Evolutionary conservation across 2,797 vertebrate genomes (phyloP).

Genomic region (Hippocampus kuda): DNA sequence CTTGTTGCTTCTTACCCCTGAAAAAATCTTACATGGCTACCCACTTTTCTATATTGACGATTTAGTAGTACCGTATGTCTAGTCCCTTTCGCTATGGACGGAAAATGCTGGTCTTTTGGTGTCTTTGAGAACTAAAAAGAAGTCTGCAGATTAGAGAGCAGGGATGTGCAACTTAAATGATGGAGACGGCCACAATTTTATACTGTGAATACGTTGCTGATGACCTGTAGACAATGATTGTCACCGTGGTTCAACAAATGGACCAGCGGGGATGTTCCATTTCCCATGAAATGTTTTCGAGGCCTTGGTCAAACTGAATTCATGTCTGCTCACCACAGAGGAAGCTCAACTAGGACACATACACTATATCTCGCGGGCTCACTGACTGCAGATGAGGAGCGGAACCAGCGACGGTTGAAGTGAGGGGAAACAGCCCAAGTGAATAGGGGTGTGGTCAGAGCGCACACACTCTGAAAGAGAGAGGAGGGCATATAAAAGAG

Average conservation of each 20-base stretch:
- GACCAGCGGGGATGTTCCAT: background rate
- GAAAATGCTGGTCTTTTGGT: no score
- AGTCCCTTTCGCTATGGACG: no score
- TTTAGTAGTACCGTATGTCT: no score
- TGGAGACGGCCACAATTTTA: no score
- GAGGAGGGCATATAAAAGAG: conserved; percentile 63
- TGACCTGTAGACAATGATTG: background rate
- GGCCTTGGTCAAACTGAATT: background rate
- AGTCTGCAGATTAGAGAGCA: no score
- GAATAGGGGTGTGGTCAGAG: conserved; percentile 59
- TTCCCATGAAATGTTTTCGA: background rate
- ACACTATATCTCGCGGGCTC: conserved; percentile 10
- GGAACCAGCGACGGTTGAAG: conserved; percentile 25
- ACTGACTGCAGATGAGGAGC: conserved; percentile 13
- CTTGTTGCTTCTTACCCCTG: no score
- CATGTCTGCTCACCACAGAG: background rate
- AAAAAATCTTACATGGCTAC: no score
- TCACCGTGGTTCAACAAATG: background rate
- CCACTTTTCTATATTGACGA: no score
- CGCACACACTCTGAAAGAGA: background rate
- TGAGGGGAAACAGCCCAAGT: conserved; percentile 37
- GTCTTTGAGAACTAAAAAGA: no score
- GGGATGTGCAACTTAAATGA: no score
- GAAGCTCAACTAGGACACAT: background rate
- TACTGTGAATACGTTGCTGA: background rate